These are phyloP conservation scores for Acridotheres tristis DNA, from an alignment of 2,797 vertebrate species.

Conservation along the genomic window DNA sequence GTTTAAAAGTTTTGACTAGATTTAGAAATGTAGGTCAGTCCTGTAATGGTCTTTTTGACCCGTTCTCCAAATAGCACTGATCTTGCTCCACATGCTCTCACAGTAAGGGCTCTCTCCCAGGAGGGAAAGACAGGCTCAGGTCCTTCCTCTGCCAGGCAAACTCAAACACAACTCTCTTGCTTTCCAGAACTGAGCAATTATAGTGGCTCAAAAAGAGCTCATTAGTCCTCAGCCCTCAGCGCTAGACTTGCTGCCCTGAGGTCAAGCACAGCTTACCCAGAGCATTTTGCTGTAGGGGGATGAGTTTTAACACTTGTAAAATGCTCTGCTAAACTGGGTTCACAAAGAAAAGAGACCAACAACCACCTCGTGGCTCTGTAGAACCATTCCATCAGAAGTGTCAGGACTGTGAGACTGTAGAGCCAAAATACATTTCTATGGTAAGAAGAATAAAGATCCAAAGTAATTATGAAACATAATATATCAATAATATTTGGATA, in stretches of 20 bases:
- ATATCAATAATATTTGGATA: constrained; percentile 47
- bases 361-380: neutral
- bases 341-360: neutral
- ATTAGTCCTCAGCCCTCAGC: neutral
- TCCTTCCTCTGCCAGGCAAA: neutral
- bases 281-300: neutral
- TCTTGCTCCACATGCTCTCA: neutral
- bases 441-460: constrained; percentile 33
- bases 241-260: neutral
- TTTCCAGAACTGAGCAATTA: neutral
- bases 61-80: neutral
- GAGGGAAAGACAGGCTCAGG: neutral
- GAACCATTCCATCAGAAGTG: neutral
- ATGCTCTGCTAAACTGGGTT: neutral
- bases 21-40: neutral
- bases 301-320: neutral
- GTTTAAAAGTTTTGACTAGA: neutral
- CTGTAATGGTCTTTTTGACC: neutral
- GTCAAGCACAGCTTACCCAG: neutral
- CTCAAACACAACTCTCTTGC: neutral
- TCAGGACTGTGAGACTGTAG: neutral
- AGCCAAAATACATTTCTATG: constrained; percentile 12
- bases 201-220: neutral
- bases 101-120: neutral
- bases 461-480: constrained; percentile 56